Base-by-base conservation (phyloP, 2,113 vertebrate genomes). In the Halichoerus grypus region DNA sequence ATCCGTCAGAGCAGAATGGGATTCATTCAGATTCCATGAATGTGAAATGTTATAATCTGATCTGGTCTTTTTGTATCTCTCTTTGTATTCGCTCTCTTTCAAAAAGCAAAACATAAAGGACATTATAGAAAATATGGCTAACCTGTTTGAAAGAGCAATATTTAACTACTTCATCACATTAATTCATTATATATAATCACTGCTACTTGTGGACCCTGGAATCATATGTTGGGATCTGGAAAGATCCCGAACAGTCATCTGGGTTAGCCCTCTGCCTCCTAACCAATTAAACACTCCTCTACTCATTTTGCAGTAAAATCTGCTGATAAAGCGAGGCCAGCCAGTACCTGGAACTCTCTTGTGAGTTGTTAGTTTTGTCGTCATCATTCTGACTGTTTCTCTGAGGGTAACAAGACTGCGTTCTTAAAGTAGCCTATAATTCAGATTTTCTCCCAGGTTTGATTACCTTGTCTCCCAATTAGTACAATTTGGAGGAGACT, bases 221-320 rank as follows among this genome's bases (percentile, higher is more conserved):
- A 33, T 92, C 22, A 81, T 33, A 88, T 31, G 26, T 93, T 13
- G 18, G 3, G 0, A 33, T 42, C 59, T 82, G 15, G 39, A 71
- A 95, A 89, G 55, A 72, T 57, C 7, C 13, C 69, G 1, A 57
- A 88, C 33, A 22, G 14, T 46, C 55, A 31, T 63, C 11, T 65
- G n/a, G 39, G 72, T 86, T 77, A 74, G 5, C 39, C 31, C 15
- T 82, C 36, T 57, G 4, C 21, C 16, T 89, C 28, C 7, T 76
- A 74, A 24, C 15, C 49, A 59, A 31, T 77, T 14, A 90, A 95
- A 84, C 13, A 6, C 3, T 53, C 10, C 90, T 86, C 80, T 89
- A 57, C 26, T 94, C 1, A 83, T 76, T 95, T 85, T 55, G 3
- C 7, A 61, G 31, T 65, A 91, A 96, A 91, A 95, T 77, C 15